Conservation (phyloP, 2,888 invertebrate species). For the Synergus gifuensis region DNA sequence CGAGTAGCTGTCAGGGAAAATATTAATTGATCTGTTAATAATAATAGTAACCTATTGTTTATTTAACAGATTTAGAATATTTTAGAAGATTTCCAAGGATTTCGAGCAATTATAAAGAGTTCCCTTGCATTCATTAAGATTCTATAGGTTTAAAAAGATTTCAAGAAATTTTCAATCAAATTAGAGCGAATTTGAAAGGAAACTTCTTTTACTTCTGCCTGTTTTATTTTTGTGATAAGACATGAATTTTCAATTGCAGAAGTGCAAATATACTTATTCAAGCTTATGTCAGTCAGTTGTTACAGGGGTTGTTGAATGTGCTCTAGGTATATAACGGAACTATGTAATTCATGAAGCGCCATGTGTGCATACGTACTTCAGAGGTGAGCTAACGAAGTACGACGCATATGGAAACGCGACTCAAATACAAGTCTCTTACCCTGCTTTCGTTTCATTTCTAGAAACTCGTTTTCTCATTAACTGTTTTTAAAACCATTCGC, state of each 20-base stretch:
- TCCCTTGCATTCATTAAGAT: too few species aligned
- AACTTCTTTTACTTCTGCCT: background rate
- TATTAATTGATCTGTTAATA: too few species aligned
- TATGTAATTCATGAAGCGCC: conserved; percentile 1
- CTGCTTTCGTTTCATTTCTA: conserved; percentile 57
- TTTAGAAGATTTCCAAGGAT: too few species aligned
- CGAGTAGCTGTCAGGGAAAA: too few species aligned
- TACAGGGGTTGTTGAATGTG: background rate
- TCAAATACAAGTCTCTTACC: conserved; percentile 57
- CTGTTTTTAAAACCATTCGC: conserved; percentile 43
- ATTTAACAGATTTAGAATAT: too few species aligned
- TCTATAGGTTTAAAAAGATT: too few species aligned
- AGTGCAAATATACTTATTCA: background rate
- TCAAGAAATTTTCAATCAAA: too few species aligned
- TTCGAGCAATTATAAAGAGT: too few species aligned
- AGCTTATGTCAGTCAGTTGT: background rate
- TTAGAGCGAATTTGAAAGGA: background rate
- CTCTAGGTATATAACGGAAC: background rate
- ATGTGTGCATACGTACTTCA: conserved; percentile 39
- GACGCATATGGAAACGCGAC: conserved; percentile 63
- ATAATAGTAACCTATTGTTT: too few species aligned
- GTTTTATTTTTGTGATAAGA: background rate
- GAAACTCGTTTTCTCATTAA: conserved; percentile 53
- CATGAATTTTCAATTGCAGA: background rate
- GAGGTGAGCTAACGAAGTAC: conserved; percentile 62